phyloP scores from a whole-genome alignment of 2,113 vertebrate genomes.

The Balaeniceps rex region DNA sequence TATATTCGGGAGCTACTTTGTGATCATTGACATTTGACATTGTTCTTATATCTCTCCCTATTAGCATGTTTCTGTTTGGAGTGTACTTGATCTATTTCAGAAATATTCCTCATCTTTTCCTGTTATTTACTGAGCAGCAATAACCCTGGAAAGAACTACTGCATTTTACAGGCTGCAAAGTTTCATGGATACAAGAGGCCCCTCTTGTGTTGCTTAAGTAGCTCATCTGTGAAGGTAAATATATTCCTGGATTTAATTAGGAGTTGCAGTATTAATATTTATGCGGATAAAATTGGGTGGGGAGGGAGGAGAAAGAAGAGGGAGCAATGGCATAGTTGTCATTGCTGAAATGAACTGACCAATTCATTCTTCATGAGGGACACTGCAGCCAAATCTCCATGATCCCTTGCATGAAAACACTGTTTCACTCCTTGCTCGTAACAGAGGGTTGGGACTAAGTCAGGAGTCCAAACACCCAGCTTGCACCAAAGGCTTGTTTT shows the following conservation, averaged over 20 bases:
- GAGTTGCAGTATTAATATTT: slow-evolving; percentile 48
- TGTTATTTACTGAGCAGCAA: slow-evolving; percentile 56
- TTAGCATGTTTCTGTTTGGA: slow-evolving; percentile 63
- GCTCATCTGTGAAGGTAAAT: slow-evolving; percentile 55
- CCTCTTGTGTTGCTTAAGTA: slow-evolving; percentile 43
- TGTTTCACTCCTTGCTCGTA: background rate
- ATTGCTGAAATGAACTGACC: background rate
- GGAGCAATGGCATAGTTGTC: background rate
- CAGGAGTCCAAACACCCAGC: background rate
- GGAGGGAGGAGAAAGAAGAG: background rate
- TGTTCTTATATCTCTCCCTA: slow-evolving; percentile 52
- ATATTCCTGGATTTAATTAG: slow-evolving; percentile 56
- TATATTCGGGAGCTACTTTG: slow-evolving; percentile 63
- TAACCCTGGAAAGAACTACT: slow-evolving; percentile 15
- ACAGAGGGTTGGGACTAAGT: background rate
- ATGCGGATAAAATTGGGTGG: background rate
- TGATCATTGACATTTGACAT: slow-evolving; percentile 66
- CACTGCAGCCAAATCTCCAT: background rate
- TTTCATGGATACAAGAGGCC: slow-evolving; percentile 30
- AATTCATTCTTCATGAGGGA: background rate
- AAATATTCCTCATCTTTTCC: slow-evolving; percentile 61
- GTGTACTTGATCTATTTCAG: slow-evolving; percentile 65
- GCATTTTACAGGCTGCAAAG: slow-evolving; percentile 43
- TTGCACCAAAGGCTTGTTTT: background rate
- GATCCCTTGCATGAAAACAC: background rate